These are phyloP conservation scores for Ophion ventricosus DNA, from an alignment of 2,888 invertebrate species.

Conservation along the genomic window DNA sequence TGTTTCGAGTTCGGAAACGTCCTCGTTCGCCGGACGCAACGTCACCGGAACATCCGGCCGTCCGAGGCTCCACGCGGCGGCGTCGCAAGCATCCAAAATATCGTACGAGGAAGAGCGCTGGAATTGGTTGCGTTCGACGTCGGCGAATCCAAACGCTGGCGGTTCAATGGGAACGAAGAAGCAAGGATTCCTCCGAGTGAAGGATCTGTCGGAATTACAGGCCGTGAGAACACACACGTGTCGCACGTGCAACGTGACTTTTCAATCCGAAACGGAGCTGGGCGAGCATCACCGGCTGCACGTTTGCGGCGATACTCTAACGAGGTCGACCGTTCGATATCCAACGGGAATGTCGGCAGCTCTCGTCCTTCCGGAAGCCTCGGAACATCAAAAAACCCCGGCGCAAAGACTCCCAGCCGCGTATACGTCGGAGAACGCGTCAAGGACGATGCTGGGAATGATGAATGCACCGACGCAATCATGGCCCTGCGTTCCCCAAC, in stretches of 20 bases:
- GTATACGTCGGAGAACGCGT: too few relatives aligned
- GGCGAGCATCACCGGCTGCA: constrained; percentile 67
- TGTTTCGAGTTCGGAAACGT: constrained; percentile 7
- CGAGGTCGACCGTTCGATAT: background rate
- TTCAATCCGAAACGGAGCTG: constrained; percentile 62
- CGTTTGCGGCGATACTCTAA: background rate
- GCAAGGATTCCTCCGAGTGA: constrained; percentile 68
- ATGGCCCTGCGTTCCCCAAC: background rate
- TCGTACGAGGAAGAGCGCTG: constrained; percentile 57
- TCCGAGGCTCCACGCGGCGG: background rate
- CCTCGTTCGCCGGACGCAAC: background rate
- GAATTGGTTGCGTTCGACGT: background rate
- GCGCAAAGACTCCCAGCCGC: background rate
- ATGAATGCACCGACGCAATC: background rate
- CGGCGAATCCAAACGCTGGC: background rate
- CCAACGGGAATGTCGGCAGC: constrained; percentile 59
- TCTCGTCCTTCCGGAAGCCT: constrained; percentile 47
- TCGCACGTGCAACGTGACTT: constrained; percentile 66
- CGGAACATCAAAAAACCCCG: constrained; percentile 10
- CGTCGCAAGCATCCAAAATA: background rate
- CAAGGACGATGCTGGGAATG: too few relatives aligned
- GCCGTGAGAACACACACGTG: constrained; percentile 67
- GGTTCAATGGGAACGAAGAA: constrained; percentile 20
- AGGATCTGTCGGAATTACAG: constrained; percentile 66
- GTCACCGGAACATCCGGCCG: background rate